phyloP scores from a whole-genome alignment of 2,113 vertebrate genomes.

The Actenoides lindsayi region DNA sequence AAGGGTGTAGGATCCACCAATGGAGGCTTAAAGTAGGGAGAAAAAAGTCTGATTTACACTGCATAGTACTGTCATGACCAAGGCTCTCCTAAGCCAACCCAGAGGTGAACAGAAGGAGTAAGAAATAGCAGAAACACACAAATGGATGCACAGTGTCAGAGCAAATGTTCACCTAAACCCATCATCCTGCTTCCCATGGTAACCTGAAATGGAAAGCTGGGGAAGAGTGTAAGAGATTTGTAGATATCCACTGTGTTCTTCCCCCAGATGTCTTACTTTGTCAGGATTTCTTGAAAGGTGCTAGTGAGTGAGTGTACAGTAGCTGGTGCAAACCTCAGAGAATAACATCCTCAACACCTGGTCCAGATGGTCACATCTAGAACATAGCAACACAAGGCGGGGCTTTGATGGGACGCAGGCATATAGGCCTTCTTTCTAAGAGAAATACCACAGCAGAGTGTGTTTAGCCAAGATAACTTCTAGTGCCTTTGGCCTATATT shows the following conservation, averaged over 20 bases:
- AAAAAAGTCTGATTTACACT: neutral
- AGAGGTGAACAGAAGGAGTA: neutral
- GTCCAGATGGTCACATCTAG: neutral
- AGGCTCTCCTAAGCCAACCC: neutral
- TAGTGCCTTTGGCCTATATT: neutral
- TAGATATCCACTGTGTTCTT: neutral
- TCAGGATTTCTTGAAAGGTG: neutral
- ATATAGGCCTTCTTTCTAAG: neutral
- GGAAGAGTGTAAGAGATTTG: neutral
- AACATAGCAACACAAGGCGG: neutral
- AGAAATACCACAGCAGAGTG: neutral
- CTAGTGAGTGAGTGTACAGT: neutral
- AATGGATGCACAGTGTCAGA: neutral
- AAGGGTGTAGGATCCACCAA: neutral
- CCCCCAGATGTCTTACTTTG: neutral
- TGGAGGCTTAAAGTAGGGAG: neutral
- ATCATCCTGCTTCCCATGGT: neutral
- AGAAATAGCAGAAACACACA: neutral
- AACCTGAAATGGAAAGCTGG: neutral
- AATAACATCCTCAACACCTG: neutral
- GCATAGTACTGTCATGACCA: neutral
- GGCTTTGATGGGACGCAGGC: neutral
- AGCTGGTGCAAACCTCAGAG: neutral
- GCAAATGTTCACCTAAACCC: neutral
- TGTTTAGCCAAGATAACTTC: neutral